Conservation (phyloP, 2,888 invertebrate species). For the Stictocephala bisonia region DNA sequence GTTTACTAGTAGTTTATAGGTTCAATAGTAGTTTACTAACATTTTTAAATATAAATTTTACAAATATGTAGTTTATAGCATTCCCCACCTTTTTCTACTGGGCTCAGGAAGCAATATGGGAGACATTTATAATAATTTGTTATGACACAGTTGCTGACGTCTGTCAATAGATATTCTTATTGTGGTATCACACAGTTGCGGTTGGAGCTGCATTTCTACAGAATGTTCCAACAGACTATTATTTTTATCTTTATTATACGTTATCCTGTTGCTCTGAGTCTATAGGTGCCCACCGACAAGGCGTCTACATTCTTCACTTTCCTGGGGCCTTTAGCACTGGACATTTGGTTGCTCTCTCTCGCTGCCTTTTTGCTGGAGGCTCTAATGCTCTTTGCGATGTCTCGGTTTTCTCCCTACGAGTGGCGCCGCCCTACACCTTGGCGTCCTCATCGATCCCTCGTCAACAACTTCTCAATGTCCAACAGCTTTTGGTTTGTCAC, state of each 20-base stretch:
- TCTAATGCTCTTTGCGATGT: slow-evolving; percentile 65
- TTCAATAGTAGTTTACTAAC: too few relatives aligned
- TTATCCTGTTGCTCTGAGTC: neutral
- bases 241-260: neutral
- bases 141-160: too few relatives aligned
- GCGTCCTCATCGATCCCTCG: slow-evolving; percentile 59
- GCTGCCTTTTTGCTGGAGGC: slow-evolving; percentile 73
- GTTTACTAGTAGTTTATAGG: too few relatives aligned
- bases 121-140: too few relatives aligned
- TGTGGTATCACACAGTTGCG: too few relatives aligned
- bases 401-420: slow-evolving; percentile 73
- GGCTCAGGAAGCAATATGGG: too few relatives aligned
- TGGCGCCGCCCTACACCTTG: slow-evolving; percentile 63
- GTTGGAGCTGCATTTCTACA: too few relatives aligned
- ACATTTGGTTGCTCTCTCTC: slow-evolving; percentile 74
- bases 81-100: too few relatives aligned
- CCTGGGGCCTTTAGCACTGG: slow-evolving; percentile 72
- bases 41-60: too few relatives aligned
- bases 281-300: slow-evolving; percentile 69
- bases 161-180: too few relatives aligned
- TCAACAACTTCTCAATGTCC: slow-evolving; percentile 72
- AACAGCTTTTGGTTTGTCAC: slow-evolving; percentile 77
- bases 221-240: too few relatives aligned
- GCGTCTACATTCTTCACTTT: slow-evolving; percentile 74
- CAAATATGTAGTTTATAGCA: too few relatives aligned